Conservation (phyloP, 2,797 vertebrate species). For the Okamejei kenojei region DNA sequence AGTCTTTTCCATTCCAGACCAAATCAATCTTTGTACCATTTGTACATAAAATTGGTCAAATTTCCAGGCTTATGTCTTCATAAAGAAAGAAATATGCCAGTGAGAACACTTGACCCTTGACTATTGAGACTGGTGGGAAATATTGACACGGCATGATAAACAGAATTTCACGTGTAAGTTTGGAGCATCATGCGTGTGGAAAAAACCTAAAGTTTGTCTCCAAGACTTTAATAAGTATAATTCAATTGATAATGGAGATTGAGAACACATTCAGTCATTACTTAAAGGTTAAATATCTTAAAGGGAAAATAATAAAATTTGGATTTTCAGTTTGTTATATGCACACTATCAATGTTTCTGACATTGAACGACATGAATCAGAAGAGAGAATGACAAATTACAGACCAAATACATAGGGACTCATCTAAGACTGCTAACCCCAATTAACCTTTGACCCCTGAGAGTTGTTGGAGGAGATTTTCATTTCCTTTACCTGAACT, state of each 20-base stretch:
- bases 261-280: neutral
- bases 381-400: conserved; percentile 33
- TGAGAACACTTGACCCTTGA: neutral
- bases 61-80: too few species aligned
- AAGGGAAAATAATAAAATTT: conserved; percentile 37
- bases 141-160: neutral
- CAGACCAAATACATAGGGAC: conserved; percentile 33
- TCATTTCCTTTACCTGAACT: conserved; percentile 37
- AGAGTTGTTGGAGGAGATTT: conserved; percentile 32
- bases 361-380: conserved; percentile 32
- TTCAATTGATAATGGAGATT: conserved; percentile 17
- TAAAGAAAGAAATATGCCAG: neutral
- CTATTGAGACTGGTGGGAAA: neutral
- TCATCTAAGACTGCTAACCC: conserved; percentile 35
- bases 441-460: conserved; percentile 36
- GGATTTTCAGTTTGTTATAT: conserved; percentile 22
- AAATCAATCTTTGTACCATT: too few species aligned
- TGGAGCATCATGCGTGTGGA: neutral
- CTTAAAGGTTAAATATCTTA: conserved; percentile 36
- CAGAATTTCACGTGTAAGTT: neutral
- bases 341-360: conserved; percentile 27
- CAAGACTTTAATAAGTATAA: neutral
- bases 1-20: too few species aligned
- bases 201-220: neutral
- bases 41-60: too few species aligned